phyloP scores from a whole-genome alignment of 2,113 vertebrate genomes.

The Raja brachyura region DNA sequence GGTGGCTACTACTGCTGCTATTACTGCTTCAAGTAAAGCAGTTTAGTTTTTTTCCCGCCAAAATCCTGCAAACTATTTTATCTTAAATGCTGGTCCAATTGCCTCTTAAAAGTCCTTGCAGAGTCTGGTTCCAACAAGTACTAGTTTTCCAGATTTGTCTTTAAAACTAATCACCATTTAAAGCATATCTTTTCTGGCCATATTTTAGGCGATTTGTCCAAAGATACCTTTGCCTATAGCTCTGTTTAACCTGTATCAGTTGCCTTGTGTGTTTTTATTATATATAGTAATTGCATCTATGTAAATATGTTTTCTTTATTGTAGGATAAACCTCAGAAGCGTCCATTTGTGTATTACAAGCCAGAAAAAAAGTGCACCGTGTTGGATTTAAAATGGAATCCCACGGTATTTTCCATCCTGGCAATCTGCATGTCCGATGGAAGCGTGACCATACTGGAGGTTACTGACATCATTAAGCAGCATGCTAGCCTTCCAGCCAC shows the following conservation, averaged over 20 bases:
- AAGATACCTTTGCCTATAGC: too few species aligned
- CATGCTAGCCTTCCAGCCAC: slow-evolving; percentile 65
- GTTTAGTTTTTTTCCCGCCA: too few species aligned
- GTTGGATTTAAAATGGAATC: slow-evolving; percentile 94
- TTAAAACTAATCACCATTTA: too few species aligned
- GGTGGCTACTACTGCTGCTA: too few species aligned
- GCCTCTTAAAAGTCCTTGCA: too few species aligned
- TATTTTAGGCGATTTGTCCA: too few species aligned
- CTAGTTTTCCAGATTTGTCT: too few species aligned
- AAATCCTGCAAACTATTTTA: too few species aligned
- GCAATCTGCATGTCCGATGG: slow-evolving; percentile 79
- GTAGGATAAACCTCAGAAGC: slow-evolving; percentile 72
- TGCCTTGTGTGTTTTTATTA: background rate
- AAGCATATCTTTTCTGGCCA: too few species aligned
- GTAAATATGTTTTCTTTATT: background rate
- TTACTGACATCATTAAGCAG: slow-evolving; percentile 65
- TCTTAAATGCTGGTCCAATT: too few species aligned
- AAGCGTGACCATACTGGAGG: slow-evolving; percentile 78
- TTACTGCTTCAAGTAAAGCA: too few species aligned
- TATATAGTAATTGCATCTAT: background rate
- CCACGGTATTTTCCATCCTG: slow-evolving; percentile 59
- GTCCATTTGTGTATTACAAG: slow-evolving; percentile 70
- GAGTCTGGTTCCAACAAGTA: too few species aligned
- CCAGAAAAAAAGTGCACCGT: slow-evolving; percentile 50
- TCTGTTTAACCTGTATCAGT: background rate